Percentiles rank a stretch among this genome's conserved stretches.
Conservation (phyloP, 2,888 invertebrate species). For the Sabellastarte sp. region DNA sequence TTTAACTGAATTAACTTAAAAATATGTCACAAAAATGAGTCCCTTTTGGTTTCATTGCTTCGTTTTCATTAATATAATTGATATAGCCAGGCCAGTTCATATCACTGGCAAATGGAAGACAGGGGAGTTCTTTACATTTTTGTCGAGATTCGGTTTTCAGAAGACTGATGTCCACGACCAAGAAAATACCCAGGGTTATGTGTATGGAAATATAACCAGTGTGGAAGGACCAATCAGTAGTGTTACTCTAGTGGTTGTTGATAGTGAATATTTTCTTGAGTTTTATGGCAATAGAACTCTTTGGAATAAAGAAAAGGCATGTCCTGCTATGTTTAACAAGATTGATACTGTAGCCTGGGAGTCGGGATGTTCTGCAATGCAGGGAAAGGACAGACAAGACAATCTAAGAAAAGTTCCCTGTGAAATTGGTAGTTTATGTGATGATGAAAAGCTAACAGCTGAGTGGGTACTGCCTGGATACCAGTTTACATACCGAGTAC, state of each 20-base stretch:
- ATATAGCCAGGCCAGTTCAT: too few relatives aligned
- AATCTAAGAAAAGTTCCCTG: slow-evolving; percentile 86
- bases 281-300: slow-evolving; percentile 79
- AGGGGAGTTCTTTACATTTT: slow-evolving; percentile 72
- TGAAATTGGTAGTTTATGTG: slow-evolving; percentile 72
- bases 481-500: slow-evolving; percentile 92
- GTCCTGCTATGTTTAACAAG: slow-evolving; percentile 82
- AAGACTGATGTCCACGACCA: slow-evolving; percentile 85
- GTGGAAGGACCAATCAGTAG: slow-evolving; percentile 59
- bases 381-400: slow-evolving; percentile 73
- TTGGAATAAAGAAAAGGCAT: slow-evolving; percentile 64
- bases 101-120: slow-evolving; percentile 54
- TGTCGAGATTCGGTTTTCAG: slow-evolving; percentile 94
- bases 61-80: too few relatives aligned
- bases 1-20: too few relatives aligned
- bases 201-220: slow-evolving; percentile 91
- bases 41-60: too few relatives aligned
- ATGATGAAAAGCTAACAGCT: slow-evolving; percentile 75
- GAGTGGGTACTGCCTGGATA: slow-evolving; percentile 80
- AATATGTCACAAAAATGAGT: too few relatives aligned
- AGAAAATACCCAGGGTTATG: slow-evolving; percentile 86
- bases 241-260: slow-evolving; percentile 84
- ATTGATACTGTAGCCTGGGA: slow-evolving; percentile 82
- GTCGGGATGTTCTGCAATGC: slow-evolving; percentile 73
- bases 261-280: slow-evolving; percentile 82